A percentile compares a stretch with the other conserved stretches of the same genome.
phyloP scores from a whole-genome alignment of 1,140 invertebrate genomes.

The Nymphalis io region DNA sequence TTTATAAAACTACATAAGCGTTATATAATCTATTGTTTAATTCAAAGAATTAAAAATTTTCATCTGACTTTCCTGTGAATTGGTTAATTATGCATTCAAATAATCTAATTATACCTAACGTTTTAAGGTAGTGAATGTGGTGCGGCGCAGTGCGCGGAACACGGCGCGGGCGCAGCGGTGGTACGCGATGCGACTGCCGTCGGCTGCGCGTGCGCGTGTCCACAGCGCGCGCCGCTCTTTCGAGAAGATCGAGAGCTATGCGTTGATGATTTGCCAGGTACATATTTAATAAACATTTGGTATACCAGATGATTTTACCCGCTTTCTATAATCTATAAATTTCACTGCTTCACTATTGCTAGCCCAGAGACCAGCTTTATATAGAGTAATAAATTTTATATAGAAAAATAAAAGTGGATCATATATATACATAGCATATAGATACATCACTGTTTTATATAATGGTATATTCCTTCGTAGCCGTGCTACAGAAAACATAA shows the following conservation, averaged over 20 bases:
- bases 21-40: background rate
- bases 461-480: no score
- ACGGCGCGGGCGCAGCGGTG: constrained; percentile 54
- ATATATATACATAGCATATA: background rate
- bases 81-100: constrained; percentile 15
- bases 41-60: background rate
- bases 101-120: background rate
- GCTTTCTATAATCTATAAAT: no score
- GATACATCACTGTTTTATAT: no score
- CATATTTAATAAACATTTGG: background rate
- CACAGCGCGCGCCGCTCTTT: constrained; percentile 68
- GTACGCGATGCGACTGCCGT: constrained; percentile 16
- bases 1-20: background rate
- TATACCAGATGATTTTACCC: background rate
- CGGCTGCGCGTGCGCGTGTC: constrained; percentile 65
- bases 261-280: constrained; percentile 72
- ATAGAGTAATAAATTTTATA: no score
- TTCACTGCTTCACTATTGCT: no score
- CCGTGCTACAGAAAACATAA: no score
- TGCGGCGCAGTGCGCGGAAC: constrained; percentile 59
- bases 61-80: constrained; percentile 2
- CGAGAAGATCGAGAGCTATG: constrained; percentile 71
- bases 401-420: no score
- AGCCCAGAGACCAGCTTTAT: no score
- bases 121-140: constrained; percentile 57